Evolutionary conservation across 2,797 vertebrate species (phyloP), one percentile per base, ranked within the genome.

Genomic region (Merluccius polli): DNA sequence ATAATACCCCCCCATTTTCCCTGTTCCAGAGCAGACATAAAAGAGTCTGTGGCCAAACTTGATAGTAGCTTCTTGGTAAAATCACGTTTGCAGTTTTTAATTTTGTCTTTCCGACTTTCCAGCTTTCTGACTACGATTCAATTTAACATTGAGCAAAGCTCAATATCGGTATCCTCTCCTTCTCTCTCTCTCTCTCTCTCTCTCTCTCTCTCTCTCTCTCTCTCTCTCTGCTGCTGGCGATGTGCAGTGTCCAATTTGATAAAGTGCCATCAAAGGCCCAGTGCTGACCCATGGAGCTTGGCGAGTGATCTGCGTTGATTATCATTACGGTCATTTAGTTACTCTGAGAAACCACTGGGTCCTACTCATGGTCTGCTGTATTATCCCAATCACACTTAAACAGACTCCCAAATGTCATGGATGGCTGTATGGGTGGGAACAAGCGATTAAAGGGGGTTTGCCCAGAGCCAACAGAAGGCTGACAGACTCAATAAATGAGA

Each of bases 381-480:
- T 85, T 85, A 72, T 73, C 75, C 76, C 79, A 77, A 80, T 86
- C 75, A 85, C 87, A 84, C 73, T 85, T 87, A 84, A 88, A 87
- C 77, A 73, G 84, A 86, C 82, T 79, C 80, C 70, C 81, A 77
- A 89, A 86, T 84, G 83, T 86, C 83, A 83, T 68, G 74, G 80
- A 77, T 83, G 80, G 77, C 78, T 85, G 82, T 86, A 87, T 89
- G 83, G 85, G 77, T 77, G 80, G 75, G 82, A 80, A 75, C 83
- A 79, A 78, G 80, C 83, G 87, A 89, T 89, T 78, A 89, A 91
- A 89, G 83, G 77, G 63, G 81, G 89, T 83, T 90, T 71, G 84
- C 86, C 85, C 86, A 80, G 75, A 89, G 88, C 88, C 77, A 85
- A 75, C 75, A 82, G 77, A 30, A 84, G 76, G 72, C 68, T 82